Base-by-base conservation (phyloP, 2,113 vertebrate genomes). In the Brachyhypopomus occidentalis region DNA sequence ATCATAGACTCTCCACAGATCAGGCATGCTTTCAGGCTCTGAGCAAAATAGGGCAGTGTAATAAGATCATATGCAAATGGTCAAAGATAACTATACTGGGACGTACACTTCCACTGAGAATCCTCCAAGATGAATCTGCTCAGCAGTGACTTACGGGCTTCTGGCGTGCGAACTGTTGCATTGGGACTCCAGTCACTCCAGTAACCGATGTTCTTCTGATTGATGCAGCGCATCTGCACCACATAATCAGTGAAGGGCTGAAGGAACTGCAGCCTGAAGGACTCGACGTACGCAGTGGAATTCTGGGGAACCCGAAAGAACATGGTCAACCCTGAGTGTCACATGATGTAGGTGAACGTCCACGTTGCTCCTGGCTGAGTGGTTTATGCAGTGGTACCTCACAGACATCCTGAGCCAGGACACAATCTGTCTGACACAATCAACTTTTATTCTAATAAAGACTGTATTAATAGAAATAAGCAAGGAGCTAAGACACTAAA, bases 131-230 rank as follows among this genome's bases (percentile, higher is more conserved):
- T 22, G 7, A 25, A 63, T 22, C 60, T 23, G 11, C 8, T 52
- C 45, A 48, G 25, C 36, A n/a, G 34, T 5, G 38, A 30, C 70
- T 83, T 91, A 99, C 97, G 30, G n/a, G 81, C 91, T 91, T 97
- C 95, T 64, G 90, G 89, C 0, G 96, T 98, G 63, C 87, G 81
- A 0, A 84, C 80, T 0, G 85, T 91, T 34, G 87, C 86, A 22
- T 93, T 94, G 64, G 72, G 34, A 86, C 94, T 98, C 97, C 97
- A 98, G 17, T 95, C 82, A 81, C 97, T 99, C 97, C 97, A 99
- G 87, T 92, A 92, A n/a, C 94, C 93, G 0, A 17, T 1, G 4
- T 74, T 14, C 0, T 23, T 72, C 2, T 72, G 79, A 2, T 12
- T 2, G 66, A 88, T 95, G 87, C 95, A 96, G 83, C 94, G 90